A percentile compares a stretch with the other conserved stretches of the same genome.
Evolutionary conservation across 2,797 vertebrate species (phyloP).

Genomic region (Sebastes itinus): DNA sequence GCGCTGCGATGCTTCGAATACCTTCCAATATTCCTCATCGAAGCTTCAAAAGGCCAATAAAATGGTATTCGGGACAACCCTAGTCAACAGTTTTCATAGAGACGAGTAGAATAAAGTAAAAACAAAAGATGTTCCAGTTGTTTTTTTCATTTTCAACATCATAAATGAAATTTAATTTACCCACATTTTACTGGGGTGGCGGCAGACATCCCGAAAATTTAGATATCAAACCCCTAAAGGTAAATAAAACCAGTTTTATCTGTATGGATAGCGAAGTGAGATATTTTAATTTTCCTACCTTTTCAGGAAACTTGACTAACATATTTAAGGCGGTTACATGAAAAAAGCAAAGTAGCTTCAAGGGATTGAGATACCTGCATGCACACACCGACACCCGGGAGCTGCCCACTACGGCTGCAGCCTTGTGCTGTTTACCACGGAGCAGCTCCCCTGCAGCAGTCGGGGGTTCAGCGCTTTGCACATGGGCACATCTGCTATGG

Average conservation of each 20-base stretch:
- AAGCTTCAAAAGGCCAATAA: too few species aligned
- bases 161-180: background rate
- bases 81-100: background rate
- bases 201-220: background rate
- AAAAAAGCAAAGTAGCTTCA: background rate
- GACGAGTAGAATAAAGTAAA: background rate
- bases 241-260: background rate
- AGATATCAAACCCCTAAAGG: background rate
- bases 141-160: too few species aligned
- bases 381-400: slow-evolving; percentile 19
- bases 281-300: background rate
- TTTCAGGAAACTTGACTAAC: background rate
- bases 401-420: slow-evolving; percentile 25
- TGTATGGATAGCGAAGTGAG: background rate
- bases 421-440: background rate
- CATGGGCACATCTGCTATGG: slow-evolving; percentile 36
- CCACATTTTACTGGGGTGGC: too few species aligned
- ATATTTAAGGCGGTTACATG: background rate
- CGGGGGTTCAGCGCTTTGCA: slow-evolving; percentile 19
- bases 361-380: background rate
- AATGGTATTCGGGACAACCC: too few species aligned
- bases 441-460: slow-evolving; percentile 34
- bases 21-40: too few species aligned
- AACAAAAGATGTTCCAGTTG: background rate
- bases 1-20: too few species aligned